Percentiles rank a stretch among this genome's conserved stretches.
phyloP scores from a whole-genome alignment of 1,140 invertebrate genomes.

The Drosophila equinoxialis region DNA sequence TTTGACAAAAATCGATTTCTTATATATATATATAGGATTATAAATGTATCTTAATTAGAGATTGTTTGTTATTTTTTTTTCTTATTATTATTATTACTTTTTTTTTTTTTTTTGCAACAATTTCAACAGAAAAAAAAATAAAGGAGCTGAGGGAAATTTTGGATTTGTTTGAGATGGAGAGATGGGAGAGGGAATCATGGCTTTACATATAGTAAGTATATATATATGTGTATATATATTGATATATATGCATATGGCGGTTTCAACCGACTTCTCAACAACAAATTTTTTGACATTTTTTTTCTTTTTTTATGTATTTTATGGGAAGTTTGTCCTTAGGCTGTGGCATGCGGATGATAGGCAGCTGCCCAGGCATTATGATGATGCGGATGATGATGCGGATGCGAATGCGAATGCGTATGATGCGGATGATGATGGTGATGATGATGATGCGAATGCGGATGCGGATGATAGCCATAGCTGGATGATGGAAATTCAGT shows the following conservation, averaged over 20 bases:
- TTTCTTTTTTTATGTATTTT: not conserved
- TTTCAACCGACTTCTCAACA: slow-evolving; percentile 38
- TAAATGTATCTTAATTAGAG: slow-evolving; percentile 37
- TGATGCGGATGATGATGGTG: slow-evolving; percentile 52
- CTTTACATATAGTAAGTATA: slow-evolving; percentile 2
- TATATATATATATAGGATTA: slow-evolving; percentile 29
- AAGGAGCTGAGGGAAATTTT: not conserved
- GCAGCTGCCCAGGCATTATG: slow-evolving; percentile 18
- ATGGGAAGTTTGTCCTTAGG: slow-evolving; percentile 26
- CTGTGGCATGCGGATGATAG: slow-evolving; percentile 43
- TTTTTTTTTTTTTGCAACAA: slow-evolving; percentile 29
- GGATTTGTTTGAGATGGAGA: not conserved
- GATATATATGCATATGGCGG: slow-evolving; percentile 26
- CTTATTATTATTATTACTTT: slow-evolving; percentile 6
- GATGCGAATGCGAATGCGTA: slow-evolving; percentile 37
- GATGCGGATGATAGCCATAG: slow-evolving; percentile 54
- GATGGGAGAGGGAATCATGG: not conserved
- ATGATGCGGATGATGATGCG: slow-evolving; percentile 17
- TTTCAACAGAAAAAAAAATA: slow-evolving; percentile 25
- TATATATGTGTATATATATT: not conserved
- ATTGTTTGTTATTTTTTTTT: not conserved
- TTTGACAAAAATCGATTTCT: slow-evolving; percentile 38
- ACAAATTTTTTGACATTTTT: not conserved
- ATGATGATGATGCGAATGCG: slow-evolving; percentile 65
- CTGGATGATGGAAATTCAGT: slow-evolving; percentile 54